phyloP scores from a whole-genome alignment of 1,140 invertebrate genomes.

The Tetranychus urticae region DNA sequence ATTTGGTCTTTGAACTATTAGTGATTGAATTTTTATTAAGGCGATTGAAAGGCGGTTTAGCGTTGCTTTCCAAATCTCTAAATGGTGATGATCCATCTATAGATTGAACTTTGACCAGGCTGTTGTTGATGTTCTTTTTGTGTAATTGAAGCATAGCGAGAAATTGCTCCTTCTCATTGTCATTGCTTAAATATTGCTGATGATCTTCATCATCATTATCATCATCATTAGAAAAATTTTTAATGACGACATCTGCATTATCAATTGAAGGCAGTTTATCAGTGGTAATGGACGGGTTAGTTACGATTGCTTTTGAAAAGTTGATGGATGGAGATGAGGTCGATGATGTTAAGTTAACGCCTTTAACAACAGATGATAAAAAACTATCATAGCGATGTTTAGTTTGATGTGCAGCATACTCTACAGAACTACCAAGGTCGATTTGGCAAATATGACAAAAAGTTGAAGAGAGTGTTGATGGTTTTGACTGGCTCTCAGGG shows the following conservation, averaged over 20 bases:
- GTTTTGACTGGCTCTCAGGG: too few species aligned
- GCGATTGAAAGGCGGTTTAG: constrained; percentile 1
- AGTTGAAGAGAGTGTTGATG: background rate
- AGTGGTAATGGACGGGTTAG: too few species aligned
- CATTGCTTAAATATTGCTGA: too few species aligned
- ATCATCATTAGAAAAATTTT: background rate
- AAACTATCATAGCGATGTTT: background rate
- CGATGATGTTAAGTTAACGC: background rate
- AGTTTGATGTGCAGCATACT: background rate
- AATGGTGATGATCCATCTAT: too few species aligned
- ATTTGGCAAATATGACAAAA: background rate
- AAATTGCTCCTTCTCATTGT: constrained; percentile 36
- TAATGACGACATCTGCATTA: background rate
- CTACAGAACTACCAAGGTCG: background rate
- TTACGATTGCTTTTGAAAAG: too few species aligned
- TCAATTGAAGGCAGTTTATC: too few species aligned
- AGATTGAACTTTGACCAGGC: too few species aligned
- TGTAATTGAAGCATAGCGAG: constrained; percentile 50
- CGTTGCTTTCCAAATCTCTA: constrained; percentile 7
- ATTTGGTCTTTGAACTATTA: too few species aligned
- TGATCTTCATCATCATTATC: too few species aligned
- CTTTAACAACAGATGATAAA: background rate
- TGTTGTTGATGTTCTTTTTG: constrained; percentile 11
- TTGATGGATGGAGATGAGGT: too few species aligned
- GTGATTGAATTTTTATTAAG: too few species aligned